Base-by-base conservation (phyloP, 2,797 vertebrate species). In the Neopelma chrysocephalum region DNA sequence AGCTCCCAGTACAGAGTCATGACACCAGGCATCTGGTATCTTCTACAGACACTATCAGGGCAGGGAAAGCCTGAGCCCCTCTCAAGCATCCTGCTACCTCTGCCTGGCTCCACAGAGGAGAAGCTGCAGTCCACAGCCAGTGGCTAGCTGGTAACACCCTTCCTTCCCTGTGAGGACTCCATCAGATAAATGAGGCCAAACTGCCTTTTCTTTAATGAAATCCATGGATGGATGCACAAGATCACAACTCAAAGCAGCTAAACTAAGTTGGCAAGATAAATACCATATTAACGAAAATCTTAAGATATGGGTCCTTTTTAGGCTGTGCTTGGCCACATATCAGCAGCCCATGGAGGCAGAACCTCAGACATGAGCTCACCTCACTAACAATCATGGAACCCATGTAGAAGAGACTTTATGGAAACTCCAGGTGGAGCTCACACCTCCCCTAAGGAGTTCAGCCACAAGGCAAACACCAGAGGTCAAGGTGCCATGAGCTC, bases 321-420 rank as follows among this genome's bases (percentile, higher is more conserved):
- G 38, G 15, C n/a, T 77, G 15, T 20, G 11, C 31, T 70, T 64
- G 31, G 25, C 57, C 20, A 68, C 14, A 8, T 53, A 5, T 12
- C 26, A 83, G 31, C 31, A 90, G 17, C 8, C 22, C 11, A 45
- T 2, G 3, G 13, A 65, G 9, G 40, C 0, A 62, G 20, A 81
- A 69, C 9, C 34, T 78, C 51, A 60, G 48, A 42, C 29, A n/a
- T 3, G 5, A 87, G 34, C 36, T 73, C 50, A 69, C 13, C 6
- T 7, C 11, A n/a, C 25, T 17, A 6, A 17, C 22, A 57, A 23
- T 1, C 1, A 4, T 6, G 17, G 17, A 90, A 23, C 3, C 3
- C 9, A 11, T 0, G 0, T 9, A 12, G 29, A 58, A 82, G 7
- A 61, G 9, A 50, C 14, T 58, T 80, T 12, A 54, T 1, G 5